Evolutionary conservation across 2,113 vertebrate species (phyloP), one percentile per base, ranked within the genome.

Genomic region (Aramus guarauna): DNA sequence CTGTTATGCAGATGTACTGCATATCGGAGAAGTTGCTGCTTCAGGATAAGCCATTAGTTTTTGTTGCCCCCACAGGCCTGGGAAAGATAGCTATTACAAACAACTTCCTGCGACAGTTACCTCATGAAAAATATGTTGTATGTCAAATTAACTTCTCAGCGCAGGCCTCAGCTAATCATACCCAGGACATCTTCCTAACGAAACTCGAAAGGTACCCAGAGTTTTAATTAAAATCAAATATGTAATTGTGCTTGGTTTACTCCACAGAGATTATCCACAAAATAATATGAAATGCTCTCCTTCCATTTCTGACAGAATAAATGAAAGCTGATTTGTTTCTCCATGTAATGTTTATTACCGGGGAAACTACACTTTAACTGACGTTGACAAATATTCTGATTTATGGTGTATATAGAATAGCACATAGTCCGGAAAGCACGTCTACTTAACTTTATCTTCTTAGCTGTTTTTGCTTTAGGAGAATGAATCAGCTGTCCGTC

Each of bases 201-300:
- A 97, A 98, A 98, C 94, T 97, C 93, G 95, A 98, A 98, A 98
- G 97, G 96, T 98, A 98, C 94, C 97, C 97, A 96, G 96, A 98
- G 97, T 98, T 98, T 98, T 98, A 98, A 98, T 98, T 98, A 98
- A 98, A 98, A 98, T 98, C 97, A 98, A 98, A 96, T 98, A 97
- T 96, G 94, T 97, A 97, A 98, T 97, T 97, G 97, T 97, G 94
- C 96, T 98, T 96, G 84, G 95, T 97, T 97, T 96, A 96, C 85
- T 97, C 98, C 94, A 79, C 81, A 71, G 98, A 98, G 97, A 97
- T 96, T 92, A 96, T 62, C 94, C 88, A 78, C 96, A 88, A 98
- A 98, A 98, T 97, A 97, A 98, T 97, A 97, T 71, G 87, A 97
- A 97, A 91, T 68, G 27, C 85, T 96, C 19, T 73, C 92, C 93